Base-by-base conservation (phyloP, 2,888 invertebrate species). In the Pheosia gnoma region DNA sequence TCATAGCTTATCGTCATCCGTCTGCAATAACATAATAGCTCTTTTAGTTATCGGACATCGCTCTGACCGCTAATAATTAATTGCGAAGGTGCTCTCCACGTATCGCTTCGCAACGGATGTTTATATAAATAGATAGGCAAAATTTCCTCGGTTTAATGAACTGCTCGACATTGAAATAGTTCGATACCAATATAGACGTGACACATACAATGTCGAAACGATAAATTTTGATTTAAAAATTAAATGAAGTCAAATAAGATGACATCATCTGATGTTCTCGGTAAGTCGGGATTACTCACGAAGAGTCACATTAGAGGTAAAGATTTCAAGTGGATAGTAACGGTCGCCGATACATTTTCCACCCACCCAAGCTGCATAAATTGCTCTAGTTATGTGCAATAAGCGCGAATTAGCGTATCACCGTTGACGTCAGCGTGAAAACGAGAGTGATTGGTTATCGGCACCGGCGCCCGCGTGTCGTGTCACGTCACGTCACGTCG, bases 381-480 rank as follows among this genome's bases (percentile, higher is more conserved):
- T 61, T 68, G 73, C 72, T 76, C 67, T 73, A 77, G 70, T 77
- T 71, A 74, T 70, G 75, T 74, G 72, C 67, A 72, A 66, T 68
- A 68, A 74, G 71, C 62, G 65, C 67, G 72, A 74, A 25, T 77
- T 81, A 82, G 75, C 78, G 86, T 89, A 90, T 89, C 86, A 82
- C 70, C 60, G 54, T 53, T 67, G 68, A 85, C 88, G 89, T 89
- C 85, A 85, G 72, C 72, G 74, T 70, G 83, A 85, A 85, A 88
- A 74, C 79, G 84, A 88, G 87, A 88, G 90, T 88, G 83, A 84
- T 86, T 81, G 83, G 84, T 74, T 84, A 84, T 82, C 84, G 79
- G 68, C 71, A 70, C 61, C 58, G 76, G 83, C 84, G 83, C 78
- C 74, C 74, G 84, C 81, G 82, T 77, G 75, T 66, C 81, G 82